A percentile compares a stretch with the other conserved stretches of the same genome.
Evolutionary conservation across 1,140 invertebrate species (phyloP).

Genomic region (Hylyphantes graminicola): DNA sequence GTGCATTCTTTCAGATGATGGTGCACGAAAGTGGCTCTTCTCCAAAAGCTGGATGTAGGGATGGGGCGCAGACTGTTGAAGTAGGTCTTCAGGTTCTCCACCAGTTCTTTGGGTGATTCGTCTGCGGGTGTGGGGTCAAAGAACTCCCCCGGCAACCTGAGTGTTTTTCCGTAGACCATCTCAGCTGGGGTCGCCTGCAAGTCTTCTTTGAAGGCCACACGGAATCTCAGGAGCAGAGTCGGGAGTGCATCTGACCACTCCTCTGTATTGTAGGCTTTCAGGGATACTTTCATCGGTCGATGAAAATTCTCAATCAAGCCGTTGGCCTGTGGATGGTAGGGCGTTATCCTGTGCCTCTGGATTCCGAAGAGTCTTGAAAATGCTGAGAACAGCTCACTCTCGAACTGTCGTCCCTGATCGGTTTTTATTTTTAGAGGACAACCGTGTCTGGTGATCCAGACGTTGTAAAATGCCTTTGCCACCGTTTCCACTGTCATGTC

Average conservation of each 20-base stretch:
- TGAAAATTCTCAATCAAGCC: slow-evolving; percentile 42
- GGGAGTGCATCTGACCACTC: neutral
- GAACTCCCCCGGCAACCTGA: neutral
- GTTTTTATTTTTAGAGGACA: slow-evolving; percentile 65
- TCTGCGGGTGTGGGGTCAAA: neutral
- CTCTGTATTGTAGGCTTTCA: neutral
- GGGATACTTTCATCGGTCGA: neutral
- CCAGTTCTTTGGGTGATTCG: neutral
- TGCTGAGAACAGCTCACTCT: slow-evolving; percentile 58
- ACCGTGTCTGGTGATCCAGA: slow-evolving; percentile 67
- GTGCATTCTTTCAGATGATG: too few species aligned
- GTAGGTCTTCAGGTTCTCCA: neutral
- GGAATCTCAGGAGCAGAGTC: neutral
- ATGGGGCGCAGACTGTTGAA: neutral
- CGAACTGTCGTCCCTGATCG: slow-evolving; percentile 67
- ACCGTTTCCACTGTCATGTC: slow-evolving; percentile 64
- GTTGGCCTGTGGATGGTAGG: slow-evolving; percentile 62
- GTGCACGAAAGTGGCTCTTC: too few species aligned
- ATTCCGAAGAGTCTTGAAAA: slow-evolving; percentile 51
- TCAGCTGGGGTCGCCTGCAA: slow-evolving; percentile 42
- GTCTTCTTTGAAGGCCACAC: neutral
- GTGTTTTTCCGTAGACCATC: slow-evolving; percentile 60
- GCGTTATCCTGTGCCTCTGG: slow-evolving; percentile 58
- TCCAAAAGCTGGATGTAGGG: too few species aligned
- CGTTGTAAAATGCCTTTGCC: slow-evolving; percentile 62